Base-by-base conservation (phyloP, 2,797 vertebrate genomes). In the Adelosebastes latens region DNA sequence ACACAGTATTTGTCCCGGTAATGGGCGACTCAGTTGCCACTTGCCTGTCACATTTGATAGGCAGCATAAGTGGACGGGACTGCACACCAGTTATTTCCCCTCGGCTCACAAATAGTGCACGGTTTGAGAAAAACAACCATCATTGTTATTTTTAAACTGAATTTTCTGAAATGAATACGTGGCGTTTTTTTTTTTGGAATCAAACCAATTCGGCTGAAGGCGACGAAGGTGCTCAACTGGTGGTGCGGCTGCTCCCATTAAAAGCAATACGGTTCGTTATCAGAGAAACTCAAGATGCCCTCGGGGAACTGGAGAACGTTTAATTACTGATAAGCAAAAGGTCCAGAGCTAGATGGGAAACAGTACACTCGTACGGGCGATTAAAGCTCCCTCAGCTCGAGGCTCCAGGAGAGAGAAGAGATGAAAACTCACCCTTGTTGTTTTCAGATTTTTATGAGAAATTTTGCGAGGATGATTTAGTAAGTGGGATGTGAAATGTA, bases 281-380 rank as follows among this genome's bases (percentile, higher is more conserved):
- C 90, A 73, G 84, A 78, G 91, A 67, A 93, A 93, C 82, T 71
- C 8, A 55, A 94, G 88, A 91, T 36, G 70, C 83, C 90, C 89
- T n/a, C 8, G 3, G 89, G 92, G 88, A 79, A 64, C 52, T 1
- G 16, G 59, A 70, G 80, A 79, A 88, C 67, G 59, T 89, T 93
- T 94, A 93, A 94, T 95, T 93, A 93, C 93, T 77, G 89, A 92
- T 91, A 92, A 92, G 90, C 70, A 81, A 89, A 87, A 77, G 76
- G 84, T 84, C 82, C 69, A 71, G 70, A 79, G 79, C 58, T 49
- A 29, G 82, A 89, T 66, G 84, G 80, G 90, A 91, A 91, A 92
- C 39, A 32, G 59, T 68, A 87, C 27, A 83, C 87, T 84, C 61
- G 10, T 22, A 18, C 25, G 68, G 46, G 59, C 78, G 83, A 91